phyloP scores from a whole-genome alignment of 1,140 invertebrate genomes.

The Scaptomyza graminum region DNA sequence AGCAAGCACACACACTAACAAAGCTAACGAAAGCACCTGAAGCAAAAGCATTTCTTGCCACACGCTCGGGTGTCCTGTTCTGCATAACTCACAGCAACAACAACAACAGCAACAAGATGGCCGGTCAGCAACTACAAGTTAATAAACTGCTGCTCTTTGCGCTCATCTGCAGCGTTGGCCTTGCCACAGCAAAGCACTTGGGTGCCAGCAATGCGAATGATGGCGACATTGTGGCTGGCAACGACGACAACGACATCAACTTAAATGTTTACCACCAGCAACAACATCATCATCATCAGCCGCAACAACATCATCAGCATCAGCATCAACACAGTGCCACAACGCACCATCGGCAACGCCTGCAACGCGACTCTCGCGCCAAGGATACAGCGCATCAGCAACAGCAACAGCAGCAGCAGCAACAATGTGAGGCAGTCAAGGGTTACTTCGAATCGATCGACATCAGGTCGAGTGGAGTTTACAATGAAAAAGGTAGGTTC shows the following conservation, averaged over 20 bases:
- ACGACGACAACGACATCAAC: constrained; percentile 15
- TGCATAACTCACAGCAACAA: constrained; percentile 10
- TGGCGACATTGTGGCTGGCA: constrained; percentile 31
- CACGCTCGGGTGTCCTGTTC: constrained; percentile 15
- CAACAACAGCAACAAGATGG: constrained; percentile 19
- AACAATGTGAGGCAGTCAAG: constrained; percentile 71
- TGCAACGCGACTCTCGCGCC: constrained; percentile 75
- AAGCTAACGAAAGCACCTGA: background rate
- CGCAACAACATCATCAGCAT: constrained; percentile 50
- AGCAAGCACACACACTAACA: constrained; percentile 9
- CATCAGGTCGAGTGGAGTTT: constrained; percentile 70
- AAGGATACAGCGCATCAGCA: constrained; percentile 60
- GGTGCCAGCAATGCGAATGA: constrained; percentile 1
- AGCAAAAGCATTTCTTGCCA: background rate
- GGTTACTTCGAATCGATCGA: constrained; percentile 78
- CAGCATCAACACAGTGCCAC: constrained; percentile 65
- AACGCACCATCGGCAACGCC: constrained; percentile 70
- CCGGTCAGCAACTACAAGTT: constrained; percentile 10
- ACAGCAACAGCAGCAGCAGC: constrained; percentile 42
- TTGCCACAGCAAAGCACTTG: constrained; percentile 61
- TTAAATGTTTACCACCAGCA: constrained; percentile 25
- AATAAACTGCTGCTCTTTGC: constrained; percentile 48
- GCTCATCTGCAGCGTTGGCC: constrained; percentile 48
- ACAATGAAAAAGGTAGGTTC: constrained; percentile 74
- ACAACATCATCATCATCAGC: constrained; percentile 3